Conservation (phyloP, 2,888 invertebrate genomes). For the Ochropleura plecta region DNA sequence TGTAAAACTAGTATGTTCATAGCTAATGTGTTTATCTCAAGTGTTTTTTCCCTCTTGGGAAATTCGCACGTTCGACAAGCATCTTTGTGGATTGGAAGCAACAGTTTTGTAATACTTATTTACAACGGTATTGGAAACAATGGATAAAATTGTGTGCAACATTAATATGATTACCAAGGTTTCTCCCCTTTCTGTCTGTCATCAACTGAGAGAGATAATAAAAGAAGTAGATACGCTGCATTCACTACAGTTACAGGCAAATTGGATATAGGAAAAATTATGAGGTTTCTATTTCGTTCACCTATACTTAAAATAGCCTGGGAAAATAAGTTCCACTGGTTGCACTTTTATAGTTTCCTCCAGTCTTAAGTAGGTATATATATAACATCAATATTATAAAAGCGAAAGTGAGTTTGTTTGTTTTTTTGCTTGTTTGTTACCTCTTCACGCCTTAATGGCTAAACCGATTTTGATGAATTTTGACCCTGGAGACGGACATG, state of each 20-base stretch:
- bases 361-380: neutral
- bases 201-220: neutral
- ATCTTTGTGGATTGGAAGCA: slow-evolving; percentile 15
- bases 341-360: neutral
- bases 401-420: too few species aligned
- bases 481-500: too few species aligned
- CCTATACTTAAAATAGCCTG: neutral
- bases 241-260: neutral
- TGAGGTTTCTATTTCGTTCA: neutral
- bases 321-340: neutral
- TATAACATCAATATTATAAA: too few species aligned
- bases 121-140: slow-evolving; percentile 1
- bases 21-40: slow-evolving; percentile 19
- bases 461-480: too few species aligned
- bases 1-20: slow-evolving; percentile 19
- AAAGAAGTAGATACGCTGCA: neutral
- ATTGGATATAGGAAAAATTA: neutral
- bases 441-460: too few species aligned
- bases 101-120: slow-evolving; percentile 28
- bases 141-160: neutral
- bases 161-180: neutral
- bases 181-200: too few species aligned
- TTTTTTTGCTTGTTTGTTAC: too few species aligned
- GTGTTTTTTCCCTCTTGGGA: slow-evolving; percentile 44
- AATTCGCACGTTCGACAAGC: slow-evolving; percentile 45